Evolutionary conservation across 2,797 vertebrate species (phyloP).

Genomic region (Chrysocyon brachyurus): DNA sequence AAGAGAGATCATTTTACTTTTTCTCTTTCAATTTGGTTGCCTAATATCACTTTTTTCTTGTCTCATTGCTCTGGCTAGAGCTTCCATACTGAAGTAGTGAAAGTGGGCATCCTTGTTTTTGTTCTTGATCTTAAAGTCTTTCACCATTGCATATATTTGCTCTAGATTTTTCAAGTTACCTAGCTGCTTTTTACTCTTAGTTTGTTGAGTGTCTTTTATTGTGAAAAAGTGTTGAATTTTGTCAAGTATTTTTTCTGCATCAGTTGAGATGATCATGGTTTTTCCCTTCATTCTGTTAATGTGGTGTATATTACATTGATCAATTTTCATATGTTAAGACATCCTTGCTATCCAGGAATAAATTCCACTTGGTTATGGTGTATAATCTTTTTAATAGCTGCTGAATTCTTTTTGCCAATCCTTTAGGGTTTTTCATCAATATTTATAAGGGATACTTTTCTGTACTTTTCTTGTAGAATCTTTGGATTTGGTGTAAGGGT

Average conservation of each 20-base stretch:
- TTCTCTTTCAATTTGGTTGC: not conserved
- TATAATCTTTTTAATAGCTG: not conserved
- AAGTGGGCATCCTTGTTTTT: not conserved
- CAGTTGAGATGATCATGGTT: not conserved
- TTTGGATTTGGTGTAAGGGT: not conserved
- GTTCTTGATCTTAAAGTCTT: not conserved
- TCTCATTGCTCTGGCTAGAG: not conserved
- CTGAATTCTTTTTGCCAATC: not conserved
- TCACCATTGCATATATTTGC: not conserved
- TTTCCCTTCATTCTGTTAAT: not conserved
- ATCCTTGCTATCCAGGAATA: not conserved
- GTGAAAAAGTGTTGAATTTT: not conserved
- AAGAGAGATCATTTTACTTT: not conserved
- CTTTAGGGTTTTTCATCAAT: not conserved
- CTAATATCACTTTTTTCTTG: not conserved
- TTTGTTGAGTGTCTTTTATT: not conserved
- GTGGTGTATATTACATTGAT: not conserved
- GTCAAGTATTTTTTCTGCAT: not conserved
- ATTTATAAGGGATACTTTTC: not conserved
- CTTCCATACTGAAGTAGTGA: not conserved
- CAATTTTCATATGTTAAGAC: not conserved
- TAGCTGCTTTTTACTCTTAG: not conserved
- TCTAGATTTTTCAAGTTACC: not conserved
- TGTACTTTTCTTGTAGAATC: not conserved
- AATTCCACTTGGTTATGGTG: not conserved